A percentile compares a stretch with the other conserved stretches of the same genome.
These are phyloP conservation scores for Cephalopachus bancanus DNA, from an alignment of 2,797 vertebrate genomes.

Conservation along the genomic window DNA sequence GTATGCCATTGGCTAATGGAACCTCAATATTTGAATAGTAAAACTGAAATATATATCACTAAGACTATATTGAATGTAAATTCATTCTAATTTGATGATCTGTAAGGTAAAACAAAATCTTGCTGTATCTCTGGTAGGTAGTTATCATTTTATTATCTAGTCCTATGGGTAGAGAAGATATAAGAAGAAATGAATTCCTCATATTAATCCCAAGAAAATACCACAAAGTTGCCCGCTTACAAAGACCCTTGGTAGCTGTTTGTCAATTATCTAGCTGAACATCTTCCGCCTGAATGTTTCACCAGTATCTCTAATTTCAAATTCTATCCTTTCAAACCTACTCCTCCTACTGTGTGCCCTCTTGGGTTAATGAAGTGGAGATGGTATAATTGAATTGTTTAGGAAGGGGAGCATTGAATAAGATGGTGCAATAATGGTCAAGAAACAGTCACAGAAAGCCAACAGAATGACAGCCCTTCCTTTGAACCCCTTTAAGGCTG, in stretches of 20 bases:
- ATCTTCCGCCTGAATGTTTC: not conserved
- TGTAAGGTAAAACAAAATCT: slow-evolving; percentile 42
- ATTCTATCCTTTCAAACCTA: not conserved
- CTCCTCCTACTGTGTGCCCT: not conserved
- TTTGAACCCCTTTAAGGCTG: not conserved
- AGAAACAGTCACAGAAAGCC: not conserved
- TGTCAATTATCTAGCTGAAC: not conserved
- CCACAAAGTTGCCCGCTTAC: not conserved
- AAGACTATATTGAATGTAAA: not conserved
- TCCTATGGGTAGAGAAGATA: not conserved
- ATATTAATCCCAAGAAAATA: not conserved
- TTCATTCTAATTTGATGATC: slow-evolving; percentile 29
- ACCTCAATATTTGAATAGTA: slow-evolving; percentile 1
- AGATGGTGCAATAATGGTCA: not conserved
- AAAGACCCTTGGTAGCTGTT: not conserved
- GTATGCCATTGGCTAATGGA: not conserved
- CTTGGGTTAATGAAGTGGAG: not conserved
- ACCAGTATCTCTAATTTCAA: not conserved
- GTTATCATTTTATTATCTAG: not conserved
- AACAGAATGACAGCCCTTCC: not conserved
- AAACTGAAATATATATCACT: slow-evolving; percentile 49
- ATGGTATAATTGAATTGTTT: not conserved
- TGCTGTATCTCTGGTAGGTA: not conserved
- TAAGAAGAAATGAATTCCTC: not conserved
- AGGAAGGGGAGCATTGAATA: not conserved